Percentiles rank a stretch among this genome's conserved stretches.
Evolutionary conservation across 2,888 invertebrate genomes (phyloP).

Genomic region (Bombyx huttoni): DNA sequence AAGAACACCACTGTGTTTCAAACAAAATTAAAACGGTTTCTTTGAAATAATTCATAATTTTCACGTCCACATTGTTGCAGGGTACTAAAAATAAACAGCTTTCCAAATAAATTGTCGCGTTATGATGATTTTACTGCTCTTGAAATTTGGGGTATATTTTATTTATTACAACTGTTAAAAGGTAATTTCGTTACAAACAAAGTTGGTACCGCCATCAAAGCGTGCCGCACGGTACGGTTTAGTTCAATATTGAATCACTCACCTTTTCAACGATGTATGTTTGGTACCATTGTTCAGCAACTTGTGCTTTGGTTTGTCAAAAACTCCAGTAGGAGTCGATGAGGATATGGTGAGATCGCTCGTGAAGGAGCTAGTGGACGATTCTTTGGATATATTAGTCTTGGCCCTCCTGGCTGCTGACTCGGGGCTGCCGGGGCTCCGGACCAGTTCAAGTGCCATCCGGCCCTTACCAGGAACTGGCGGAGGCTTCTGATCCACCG

Average conservation of each 20-base stretch:
- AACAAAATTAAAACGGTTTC: background rate
- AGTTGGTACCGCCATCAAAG: background rate
- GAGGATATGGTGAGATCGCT: constrained; percentile 77
- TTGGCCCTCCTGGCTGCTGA: constrained; percentile 34
- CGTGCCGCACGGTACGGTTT: background rate
- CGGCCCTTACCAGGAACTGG: constrained; percentile 70
- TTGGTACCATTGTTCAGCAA: constrained; percentile 79
- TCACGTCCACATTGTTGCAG: background rate
- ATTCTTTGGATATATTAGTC: constrained; percentile 74
- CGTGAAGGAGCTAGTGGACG: constrained; percentile 79
- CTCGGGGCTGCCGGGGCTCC: constrained; percentile 50
- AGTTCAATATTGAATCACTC: constrained; percentile 17
- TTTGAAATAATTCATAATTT: background rate
- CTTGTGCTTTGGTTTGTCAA: constrained; percentile 78
- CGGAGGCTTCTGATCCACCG: constrained; percentile 83
- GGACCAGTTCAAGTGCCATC: constrained; percentile 61
- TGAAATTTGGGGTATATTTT: background rate
- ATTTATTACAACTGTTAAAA: background rate
- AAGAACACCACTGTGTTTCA: background rate
- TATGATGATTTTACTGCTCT: background rate
- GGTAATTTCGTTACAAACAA: background rate
- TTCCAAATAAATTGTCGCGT: background rate
- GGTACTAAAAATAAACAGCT: background rate
- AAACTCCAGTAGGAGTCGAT: constrained; percentile 73
- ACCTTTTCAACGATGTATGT: constrained; percentile 82